Conservation (phyloP, 2,113 vertebrate genomes). For the Microtus montanus region DNA sequence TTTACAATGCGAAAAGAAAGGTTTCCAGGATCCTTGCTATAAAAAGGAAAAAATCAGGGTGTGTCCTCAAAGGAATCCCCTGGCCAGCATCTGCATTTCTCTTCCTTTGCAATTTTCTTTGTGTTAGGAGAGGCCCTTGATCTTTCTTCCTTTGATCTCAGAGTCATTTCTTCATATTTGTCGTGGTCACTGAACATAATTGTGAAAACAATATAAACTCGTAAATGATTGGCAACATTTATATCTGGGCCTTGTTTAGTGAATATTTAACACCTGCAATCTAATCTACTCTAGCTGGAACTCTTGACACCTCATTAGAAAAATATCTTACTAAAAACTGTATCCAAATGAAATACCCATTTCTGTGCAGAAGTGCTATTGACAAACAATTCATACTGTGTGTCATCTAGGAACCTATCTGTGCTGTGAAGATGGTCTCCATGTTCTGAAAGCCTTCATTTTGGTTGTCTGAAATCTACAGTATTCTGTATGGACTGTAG, state of each 20-base stretch:
- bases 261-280: background rate
- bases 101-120: background rate
- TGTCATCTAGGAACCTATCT: background rate
- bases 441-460: background rate
- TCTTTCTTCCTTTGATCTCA: background rate
- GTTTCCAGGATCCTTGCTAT: background rate
- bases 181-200: conserved; percentile 15
- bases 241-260: background rate
- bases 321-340: background rate
- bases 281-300: background rate
- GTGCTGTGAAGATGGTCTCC: background rate
- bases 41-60: background rate
- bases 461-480: background rate
- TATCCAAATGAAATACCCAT: background rate
- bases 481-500: background rate
- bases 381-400: background rate
- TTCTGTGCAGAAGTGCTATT: background rate
- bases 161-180: background rate
- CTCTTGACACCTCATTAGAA: background rate
- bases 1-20: background rate
- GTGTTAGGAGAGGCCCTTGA: background rate
- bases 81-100: background rate
- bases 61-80: background rate
- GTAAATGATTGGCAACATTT: background rate
- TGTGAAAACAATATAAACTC: conserved; percentile 8